Conservation (phyloP, 2,797 vertebrate species). For the Betta splendens region DNA sequence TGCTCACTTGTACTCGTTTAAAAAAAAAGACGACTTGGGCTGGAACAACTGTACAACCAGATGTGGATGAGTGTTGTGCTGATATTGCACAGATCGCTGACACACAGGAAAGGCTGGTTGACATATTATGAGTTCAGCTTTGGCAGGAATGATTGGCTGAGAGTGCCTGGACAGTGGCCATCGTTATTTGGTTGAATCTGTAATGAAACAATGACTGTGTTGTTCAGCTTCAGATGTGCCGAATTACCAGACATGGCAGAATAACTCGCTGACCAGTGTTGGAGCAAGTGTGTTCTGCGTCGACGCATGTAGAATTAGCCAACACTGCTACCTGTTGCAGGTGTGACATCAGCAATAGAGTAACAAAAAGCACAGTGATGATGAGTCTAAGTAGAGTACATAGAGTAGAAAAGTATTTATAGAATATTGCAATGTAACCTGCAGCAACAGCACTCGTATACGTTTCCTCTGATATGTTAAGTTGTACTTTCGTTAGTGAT, state of each 20-base stretch:
- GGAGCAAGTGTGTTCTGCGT: conserved; percentile 10
- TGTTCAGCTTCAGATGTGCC: not conserved
- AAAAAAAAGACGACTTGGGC: conserved; percentile 24
- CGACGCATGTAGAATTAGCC: not conserved
- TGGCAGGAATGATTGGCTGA: conserved; percentile 3
- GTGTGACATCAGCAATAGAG: not conserved
- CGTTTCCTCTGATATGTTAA: not conserved
- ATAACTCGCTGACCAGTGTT: not conserved
- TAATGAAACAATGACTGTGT: conserved; percentile 18
- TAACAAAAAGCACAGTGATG: not conserved
- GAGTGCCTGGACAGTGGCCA: conserved; percentile 1
- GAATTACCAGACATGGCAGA: not conserved
- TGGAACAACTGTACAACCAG: conserved; percentile 42
- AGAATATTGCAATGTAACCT: not conserved
- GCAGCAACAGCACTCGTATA: not conserved
- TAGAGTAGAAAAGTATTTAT: too few relatives aligned
- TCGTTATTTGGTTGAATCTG: conserved; percentile 1
- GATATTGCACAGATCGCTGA: conserved; percentile 38
- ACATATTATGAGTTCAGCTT: conserved; percentile 35
- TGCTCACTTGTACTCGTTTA: conserved; percentile 46
- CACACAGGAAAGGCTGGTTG: conserved; percentile 26
- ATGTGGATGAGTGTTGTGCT: conserved; percentile 52
- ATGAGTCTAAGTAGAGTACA: too few relatives aligned
- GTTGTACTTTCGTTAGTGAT: conserved; percentile 39
- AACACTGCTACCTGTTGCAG: not conserved